These are phyloP conservation scores for Plectrocnemia conspersa DNA, from an alignment of 1,140 invertebrate species.

Conservation along the genomic window DNA sequence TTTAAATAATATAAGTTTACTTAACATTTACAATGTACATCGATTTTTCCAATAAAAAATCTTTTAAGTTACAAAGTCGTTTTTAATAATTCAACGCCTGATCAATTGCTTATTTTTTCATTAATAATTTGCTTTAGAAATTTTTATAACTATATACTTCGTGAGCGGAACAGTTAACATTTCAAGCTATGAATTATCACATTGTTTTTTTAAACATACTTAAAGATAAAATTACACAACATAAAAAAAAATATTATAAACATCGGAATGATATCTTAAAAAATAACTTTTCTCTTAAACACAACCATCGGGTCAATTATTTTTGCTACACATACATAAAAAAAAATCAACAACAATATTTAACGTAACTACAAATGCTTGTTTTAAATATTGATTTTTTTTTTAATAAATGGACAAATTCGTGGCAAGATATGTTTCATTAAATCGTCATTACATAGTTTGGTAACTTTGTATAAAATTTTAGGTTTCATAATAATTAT, in stretches of 20 bases:
- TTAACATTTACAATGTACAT: constrained; percentile 33
- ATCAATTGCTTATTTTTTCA: too few relatives aligned
- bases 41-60: constrained; percentile 19
- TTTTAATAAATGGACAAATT: constrained; percentile 24
- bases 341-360: too few relatives aligned
- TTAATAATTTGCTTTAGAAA: too few relatives aligned
- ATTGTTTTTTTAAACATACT: constrained; percentile 25
- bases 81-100: constrained; percentile 21
- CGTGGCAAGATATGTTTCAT: constrained; percentile 27
- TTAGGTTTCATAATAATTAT: constrained; percentile 18
- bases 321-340: too few relatives aligned
- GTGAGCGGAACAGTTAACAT: neutral
- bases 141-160: neutral
- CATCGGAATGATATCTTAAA: constrained; percentile 12
- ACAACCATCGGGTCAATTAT: constrained; percentile 14
- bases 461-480: constrained; percentile 30
- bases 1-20: constrained; percentile 18
- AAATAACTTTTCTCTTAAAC: constrained; percentile 11
- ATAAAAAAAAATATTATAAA: too few relatives aligned
- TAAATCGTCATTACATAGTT: constrained; percentile 15
- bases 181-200: constrained; percentile 29
- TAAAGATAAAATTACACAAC: too few relatives aligned
- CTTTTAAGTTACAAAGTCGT: constrained; percentile 12
- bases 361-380: too few relatives aligned
- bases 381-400: too few relatives aligned